Base-by-base conservation (phyloP, 1,140 invertebrate species). In the Rhopalosiphum maidis region DNA sequence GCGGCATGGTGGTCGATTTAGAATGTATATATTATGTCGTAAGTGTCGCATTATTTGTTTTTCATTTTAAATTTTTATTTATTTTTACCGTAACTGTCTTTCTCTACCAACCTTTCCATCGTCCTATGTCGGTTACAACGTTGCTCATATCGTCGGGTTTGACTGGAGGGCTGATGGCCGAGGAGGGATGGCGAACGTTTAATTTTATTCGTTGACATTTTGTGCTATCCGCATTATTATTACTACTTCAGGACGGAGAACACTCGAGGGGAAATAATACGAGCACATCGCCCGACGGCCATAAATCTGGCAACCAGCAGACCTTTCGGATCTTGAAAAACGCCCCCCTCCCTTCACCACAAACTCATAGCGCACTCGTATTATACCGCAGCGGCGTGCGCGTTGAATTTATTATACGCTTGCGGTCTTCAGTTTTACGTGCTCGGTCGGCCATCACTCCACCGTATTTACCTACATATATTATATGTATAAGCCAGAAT, bases 251-350 rank as follows among this genome's bases (percentile, higher is more conserved):
- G 22, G 60, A 77, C 41, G n/a, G 18, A 46, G 90, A 60, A 90
- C 89, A 90, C 90, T 91, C 60, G 55, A 91, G 90, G 41, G 55
- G 90, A 91, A 91, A 91, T 91, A 91, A 91, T 91, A 82, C 18
- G 46, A 46, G 86, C 86, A 41, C 25, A 68, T 41, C n/a, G 25
- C 54, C 37, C 41, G 55, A 30, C 55, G 90, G 54, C 25, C 43
- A 91, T 91, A 91, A 91, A 91, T 91, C 90, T 82, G 68, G 46
- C 21, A 43, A 77, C 90, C 90, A 35, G 90, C 30, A 23, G 43
- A 91, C 60, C 90, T 91, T 82, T 91, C 30, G 43, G 68, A 91
- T 91, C 90, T 91, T 91, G 90, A 91, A 91, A 91, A 91, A 91
- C 43, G 60, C 18, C 2, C n/a, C 60, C 11, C 23, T 2, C n/a